These are phyloP conservation scores for Siderastrea siderea DNA, from an alignment of 92 coral and sea anemone species.

Conservation along the genomic window DNA sequence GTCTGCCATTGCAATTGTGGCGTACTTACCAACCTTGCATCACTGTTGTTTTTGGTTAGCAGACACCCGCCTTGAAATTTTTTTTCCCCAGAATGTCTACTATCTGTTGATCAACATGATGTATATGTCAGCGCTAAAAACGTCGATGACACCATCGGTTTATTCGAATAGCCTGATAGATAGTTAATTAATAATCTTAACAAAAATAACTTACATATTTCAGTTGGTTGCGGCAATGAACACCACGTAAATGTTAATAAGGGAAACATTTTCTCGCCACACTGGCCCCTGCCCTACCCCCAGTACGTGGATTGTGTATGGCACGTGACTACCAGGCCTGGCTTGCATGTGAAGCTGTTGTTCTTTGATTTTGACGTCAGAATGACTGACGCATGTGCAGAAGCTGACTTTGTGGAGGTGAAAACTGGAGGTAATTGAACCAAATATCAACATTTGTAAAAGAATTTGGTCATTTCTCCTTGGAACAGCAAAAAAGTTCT, in stretches of 20 bases:
- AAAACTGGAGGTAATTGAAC: constrained; percentile 48
- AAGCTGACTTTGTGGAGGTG: constrained; percentile 62
- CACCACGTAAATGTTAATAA: constrained; percentile 40
- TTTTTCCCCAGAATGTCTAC: too few species aligned
- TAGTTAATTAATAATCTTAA: neutral
- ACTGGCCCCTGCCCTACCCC: constrained; percentile 79
- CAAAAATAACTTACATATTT: neutral
- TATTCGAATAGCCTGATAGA: too few species aligned
- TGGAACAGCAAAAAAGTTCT: too few species aligned
- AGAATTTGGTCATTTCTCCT: too few species aligned
- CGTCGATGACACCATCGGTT: too few species aligned
- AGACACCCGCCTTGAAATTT: too few species aligned
- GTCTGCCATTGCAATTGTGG: too few species aligned
- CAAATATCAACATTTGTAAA: too few species aligned
- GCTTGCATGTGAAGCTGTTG: constrained; percentile 56
- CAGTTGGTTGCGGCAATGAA: constrained; percentile 72
- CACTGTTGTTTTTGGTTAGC: too few species aligned
- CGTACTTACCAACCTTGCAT: too few species aligned
- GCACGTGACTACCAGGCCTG: constrained; percentile 50
- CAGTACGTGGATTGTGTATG: constrained; percentile 76
- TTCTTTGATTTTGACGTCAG: constrained; percentile 73
- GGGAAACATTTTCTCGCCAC: constrained; percentile 74
- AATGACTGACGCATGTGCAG: constrained; percentile 24
- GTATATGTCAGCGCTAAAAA: too few species aligned
- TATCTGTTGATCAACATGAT: too few species aligned